Conservation (phyloP, 2,113 vertebrate genomes). For the Pluvialis apricaria region DNA sequence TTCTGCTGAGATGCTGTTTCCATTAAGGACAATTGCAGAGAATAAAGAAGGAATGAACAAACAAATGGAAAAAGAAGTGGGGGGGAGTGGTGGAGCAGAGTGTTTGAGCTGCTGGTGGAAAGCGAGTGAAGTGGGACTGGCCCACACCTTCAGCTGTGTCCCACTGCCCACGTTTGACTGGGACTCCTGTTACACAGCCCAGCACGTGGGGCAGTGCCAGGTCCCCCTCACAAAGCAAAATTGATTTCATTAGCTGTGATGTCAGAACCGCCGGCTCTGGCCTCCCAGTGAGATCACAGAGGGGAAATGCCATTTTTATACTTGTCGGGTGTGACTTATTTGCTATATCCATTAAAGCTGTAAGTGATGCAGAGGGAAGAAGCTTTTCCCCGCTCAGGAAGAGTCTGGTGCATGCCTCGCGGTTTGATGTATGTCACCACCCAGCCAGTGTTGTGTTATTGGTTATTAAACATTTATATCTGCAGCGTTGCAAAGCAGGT, state of each 20-base stretch:
- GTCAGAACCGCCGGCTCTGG: neutral
- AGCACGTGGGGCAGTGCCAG: neutral
- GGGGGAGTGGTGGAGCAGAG: neutral
- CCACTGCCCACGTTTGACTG: neutral
- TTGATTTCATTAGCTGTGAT: neutral
- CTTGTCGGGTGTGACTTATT: neutral
- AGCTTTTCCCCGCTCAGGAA: neutral
- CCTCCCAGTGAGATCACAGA: neutral
- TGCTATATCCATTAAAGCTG: neutral
- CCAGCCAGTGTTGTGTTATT: neutral
- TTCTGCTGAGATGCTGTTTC: slow-evolving; percentile 57
- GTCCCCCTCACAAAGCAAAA: neutral
- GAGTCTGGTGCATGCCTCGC: neutral
- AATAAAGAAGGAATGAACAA: slow-evolving; percentile 45
- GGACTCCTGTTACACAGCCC: neutral
- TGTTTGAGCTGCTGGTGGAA: neutral
- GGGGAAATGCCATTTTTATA: neutral
- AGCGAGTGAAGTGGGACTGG: neutral
- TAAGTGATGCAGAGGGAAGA: neutral
- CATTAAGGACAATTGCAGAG: slow-evolving; percentile 57
- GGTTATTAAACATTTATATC: neutral
- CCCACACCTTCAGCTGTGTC: neutral
- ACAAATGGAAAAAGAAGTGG: slow-evolving; percentile 27
- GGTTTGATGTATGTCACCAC: neutral
- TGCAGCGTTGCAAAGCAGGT: neutral